Conservation (phyloP, 35 echinoderm and acorn worm genomes). For the Amphiura filiformis region DNA sequence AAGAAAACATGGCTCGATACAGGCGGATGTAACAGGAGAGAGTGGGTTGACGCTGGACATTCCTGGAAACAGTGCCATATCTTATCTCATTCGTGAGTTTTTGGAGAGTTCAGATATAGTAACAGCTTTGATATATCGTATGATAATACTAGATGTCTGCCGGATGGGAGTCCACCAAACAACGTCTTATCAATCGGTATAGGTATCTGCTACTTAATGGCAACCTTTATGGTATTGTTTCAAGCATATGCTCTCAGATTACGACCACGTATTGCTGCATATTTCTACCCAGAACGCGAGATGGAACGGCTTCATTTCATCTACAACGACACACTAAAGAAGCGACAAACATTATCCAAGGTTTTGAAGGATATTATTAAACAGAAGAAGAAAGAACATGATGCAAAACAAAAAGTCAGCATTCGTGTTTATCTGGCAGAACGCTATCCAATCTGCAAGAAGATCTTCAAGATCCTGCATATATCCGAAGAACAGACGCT, state of each 20-base stretch:
- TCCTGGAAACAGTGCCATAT: constrained; percentile 33
- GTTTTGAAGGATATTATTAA: constrained; percentile 49
- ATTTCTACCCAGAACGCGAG: too few relatives aligned
- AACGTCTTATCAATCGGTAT: constrained; percentile 33
- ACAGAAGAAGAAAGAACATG: constrained; percentile 59
- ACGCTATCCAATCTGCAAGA: too few relatives aligned
- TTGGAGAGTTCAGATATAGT: constrained; percentile 43
- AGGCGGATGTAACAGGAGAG: constrained; percentile 42
- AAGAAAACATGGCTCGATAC: constrained; percentile 37
- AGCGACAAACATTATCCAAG: constrained; percentile 54
- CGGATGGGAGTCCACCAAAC: constrained; percentile 42
- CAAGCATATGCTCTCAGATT: constrained; percentile 67
- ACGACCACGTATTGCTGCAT: constrained; percentile 60
- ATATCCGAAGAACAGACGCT: too few relatives aligned
- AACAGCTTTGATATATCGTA: constrained; percentile 47
- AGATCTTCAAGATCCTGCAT: too few relatives aligned
- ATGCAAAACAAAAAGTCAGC: constrained; percentile 49
- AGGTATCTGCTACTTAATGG: too few relatives aligned
- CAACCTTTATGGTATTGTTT: too few relatives aligned
- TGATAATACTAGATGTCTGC: constrained; percentile 61
- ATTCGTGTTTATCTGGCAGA: too few relatives aligned
- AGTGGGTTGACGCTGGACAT: constrained; percentile 40
- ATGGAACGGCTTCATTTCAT: too few relatives aligned
- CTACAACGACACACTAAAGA: too few relatives aligned
- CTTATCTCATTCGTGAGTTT: constrained; percentile 29